Evolutionary conservation across 1,140 invertebrate genomes (phyloP).

Genomic region (Trissolcus basalis): DNA sequence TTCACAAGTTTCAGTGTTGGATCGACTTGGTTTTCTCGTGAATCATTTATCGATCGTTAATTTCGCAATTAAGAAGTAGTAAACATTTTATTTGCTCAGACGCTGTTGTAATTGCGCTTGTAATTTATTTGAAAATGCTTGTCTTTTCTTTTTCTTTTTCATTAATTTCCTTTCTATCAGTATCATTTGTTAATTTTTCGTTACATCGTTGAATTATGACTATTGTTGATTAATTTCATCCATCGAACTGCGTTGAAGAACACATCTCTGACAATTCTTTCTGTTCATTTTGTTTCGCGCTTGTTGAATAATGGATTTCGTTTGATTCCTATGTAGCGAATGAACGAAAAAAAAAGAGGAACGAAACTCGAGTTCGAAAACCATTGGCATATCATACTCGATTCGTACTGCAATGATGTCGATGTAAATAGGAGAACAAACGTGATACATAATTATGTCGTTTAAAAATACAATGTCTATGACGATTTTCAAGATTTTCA

Average conservation of each 20-base stretch:
- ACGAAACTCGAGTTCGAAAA: constrained; percentile 30
- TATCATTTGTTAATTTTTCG: constrained; percentile 11
- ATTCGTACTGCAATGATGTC: constrained; percentile 46
- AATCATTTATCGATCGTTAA: constrained; percentile 16
- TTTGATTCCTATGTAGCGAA: constrained; percentile 5
- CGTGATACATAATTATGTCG: constrained; percentile 53
- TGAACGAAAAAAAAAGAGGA: too few species aligned
- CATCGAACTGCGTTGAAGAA: too few species aligned
- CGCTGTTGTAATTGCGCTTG: too few species aligned
- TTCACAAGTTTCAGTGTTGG: too few species aligned
- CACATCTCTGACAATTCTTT: constrained; percentile 8
- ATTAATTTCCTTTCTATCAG: too few species aligned
- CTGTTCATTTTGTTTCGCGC: background rate
- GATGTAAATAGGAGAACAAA: constrained; percentile 47
- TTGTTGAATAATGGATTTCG: background rate
- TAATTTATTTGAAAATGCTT: too few species aligned
- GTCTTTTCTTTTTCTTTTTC: too few species aligned
- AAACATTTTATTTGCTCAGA: too few species aligned
- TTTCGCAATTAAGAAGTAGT: constrained; percentile 3
- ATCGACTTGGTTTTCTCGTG: too few species aligned
- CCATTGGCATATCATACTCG: constrained; percentile 48
- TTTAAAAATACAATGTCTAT: constrained; percentile 55
- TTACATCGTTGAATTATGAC: constrained; percentile 10
- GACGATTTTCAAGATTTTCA: constrained; percentile 42
- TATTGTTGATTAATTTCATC: too few species aligned